These are phyloP conservation scores for Psilopogon haemacephalus DNA, from an alignment of 2,113 vertebrate genomes.

Conservation along the genomic window DNA sequence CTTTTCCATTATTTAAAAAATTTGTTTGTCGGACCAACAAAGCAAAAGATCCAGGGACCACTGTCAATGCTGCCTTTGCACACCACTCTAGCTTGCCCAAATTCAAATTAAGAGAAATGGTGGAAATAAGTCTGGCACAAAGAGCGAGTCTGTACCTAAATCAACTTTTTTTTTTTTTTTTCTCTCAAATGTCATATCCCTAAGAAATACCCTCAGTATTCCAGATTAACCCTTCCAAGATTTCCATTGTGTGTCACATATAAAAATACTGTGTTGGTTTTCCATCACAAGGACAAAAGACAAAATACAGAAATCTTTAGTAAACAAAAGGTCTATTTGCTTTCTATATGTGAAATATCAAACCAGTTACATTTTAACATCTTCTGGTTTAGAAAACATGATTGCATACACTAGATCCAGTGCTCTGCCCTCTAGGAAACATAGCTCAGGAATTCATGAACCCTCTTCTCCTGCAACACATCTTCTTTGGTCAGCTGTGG, in stretches of 20 bases:
- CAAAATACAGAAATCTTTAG: neutral
- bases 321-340: neutral
- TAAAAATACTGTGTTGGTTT: neutral
- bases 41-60: neutral
- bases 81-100: neutral
- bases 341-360: neutral
- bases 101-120: neutral
- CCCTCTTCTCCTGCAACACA: neutral
- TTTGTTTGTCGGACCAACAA: neutral
- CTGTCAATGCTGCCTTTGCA: neutral
- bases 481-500: neutral
- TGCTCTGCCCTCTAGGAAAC: neutral
- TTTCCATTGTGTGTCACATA: neutral
- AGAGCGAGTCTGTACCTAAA: neutral
- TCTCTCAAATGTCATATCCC: neutral
- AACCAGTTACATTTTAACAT: neutral
- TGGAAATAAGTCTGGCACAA: neutral
- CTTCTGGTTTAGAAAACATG: neutral
- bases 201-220: neutral
- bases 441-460: neutral
- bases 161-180: neutral
- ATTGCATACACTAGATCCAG: neutral
- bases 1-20: neutral
- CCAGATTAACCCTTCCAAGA: neutral
- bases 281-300: neutral